phyloP scores from a whole-genome alignment of 2,797 vertebrate species.

The Sebastes melanostomus region DNA sequence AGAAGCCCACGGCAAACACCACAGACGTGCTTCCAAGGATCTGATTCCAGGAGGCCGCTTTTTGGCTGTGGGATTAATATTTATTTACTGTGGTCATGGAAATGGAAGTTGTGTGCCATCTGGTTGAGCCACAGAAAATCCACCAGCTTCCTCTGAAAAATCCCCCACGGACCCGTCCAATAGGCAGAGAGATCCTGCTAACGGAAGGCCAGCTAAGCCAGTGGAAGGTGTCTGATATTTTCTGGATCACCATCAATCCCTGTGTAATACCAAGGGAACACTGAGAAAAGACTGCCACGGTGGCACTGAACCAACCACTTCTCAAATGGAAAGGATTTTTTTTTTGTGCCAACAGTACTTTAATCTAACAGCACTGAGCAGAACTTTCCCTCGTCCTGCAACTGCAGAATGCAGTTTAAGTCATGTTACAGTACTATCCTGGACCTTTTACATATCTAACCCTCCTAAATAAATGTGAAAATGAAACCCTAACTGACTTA shows the following conservation, averaged over 20 bases:
- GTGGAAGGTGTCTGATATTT: conserved; percentile 31
- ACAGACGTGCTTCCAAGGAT: conserved; percentile 16
- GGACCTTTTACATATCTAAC: neutral
- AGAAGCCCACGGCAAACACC: conserved; percentile 9
- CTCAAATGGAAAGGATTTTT: conserved; percentile 5
- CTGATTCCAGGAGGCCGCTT: conserved; percentile 18
- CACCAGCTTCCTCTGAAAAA: conserved; percentile 27
- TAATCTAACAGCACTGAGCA: neutral
- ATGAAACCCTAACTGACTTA: neutral
- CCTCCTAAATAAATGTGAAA: neutral
- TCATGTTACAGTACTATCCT: accelerated
- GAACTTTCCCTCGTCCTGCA: neutral
- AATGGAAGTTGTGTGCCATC: conserved; percentile 32
- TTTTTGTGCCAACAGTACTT: conserved; percentile 6
- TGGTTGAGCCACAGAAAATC: conserved; percentile 51
- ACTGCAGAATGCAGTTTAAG: neutral
- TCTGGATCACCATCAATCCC: conserved; percentile 42
- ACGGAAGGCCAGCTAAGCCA: conserved; percentile 27
- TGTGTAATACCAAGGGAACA: conserved; percentile 23
- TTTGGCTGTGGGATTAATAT: conserved; percentile 50
- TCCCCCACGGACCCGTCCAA: conserved; percentile 23
- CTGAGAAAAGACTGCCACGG: conserved; percentile 1
- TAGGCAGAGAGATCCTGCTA: conserved; percentile 22
- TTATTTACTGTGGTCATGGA: conserved; percentile 57
- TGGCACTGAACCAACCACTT: conserved; percentile 2